These are phyloP conservation scores for Microchirus variegatus DNA, from an alignment of 2,797 vertebrate genomes.

Conservation along the genomic window DNA sequence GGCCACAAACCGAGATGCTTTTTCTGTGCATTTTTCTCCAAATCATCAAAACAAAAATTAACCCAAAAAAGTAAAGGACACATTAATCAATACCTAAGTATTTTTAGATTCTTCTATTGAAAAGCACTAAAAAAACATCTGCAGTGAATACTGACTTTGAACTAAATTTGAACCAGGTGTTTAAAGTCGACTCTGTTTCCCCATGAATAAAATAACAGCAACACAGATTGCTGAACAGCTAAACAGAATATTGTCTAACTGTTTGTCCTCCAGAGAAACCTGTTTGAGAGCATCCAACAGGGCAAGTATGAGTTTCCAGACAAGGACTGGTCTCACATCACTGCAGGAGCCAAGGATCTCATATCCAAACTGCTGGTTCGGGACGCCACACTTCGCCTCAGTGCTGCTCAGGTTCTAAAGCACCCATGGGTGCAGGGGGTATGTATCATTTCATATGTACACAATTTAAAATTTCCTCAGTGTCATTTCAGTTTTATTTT, in stretches of 20 bases:
- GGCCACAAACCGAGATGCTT: too few relatives aligned
- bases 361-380: conserved; percentile 94
- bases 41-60: too few relatives aligned
- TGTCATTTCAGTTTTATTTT: neutral
- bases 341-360: conserved; percentile 92
- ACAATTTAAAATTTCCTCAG: neutral
- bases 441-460: conserved; percentile 56
- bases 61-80: too few relatives aligned
- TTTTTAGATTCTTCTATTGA: too few relatives aligned
- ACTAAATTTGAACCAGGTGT: neutral
- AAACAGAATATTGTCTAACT: neutral
- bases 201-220: neutral
- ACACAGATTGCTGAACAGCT: neutral
- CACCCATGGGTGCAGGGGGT: conserved; percentile 97
- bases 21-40: too few relatives aligned
- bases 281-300: conserved; percentile 97
- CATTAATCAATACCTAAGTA: too few relatives aligned
- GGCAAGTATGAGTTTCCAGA: conserved; percentile 97
- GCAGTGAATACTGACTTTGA: too few relatives aligned
- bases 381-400: conserved; percentile 92
- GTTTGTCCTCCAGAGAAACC: conserved; percentile 84
- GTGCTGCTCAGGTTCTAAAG: conserved; percentile 92
- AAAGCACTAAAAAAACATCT: too few relatives aligned
- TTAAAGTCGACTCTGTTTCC: neutral
- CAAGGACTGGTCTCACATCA: conserved; percentile 96